Evolutionary conservation across 2,113 vertebrate species (phyloP).

Genomic region (Parus major): DNA sequence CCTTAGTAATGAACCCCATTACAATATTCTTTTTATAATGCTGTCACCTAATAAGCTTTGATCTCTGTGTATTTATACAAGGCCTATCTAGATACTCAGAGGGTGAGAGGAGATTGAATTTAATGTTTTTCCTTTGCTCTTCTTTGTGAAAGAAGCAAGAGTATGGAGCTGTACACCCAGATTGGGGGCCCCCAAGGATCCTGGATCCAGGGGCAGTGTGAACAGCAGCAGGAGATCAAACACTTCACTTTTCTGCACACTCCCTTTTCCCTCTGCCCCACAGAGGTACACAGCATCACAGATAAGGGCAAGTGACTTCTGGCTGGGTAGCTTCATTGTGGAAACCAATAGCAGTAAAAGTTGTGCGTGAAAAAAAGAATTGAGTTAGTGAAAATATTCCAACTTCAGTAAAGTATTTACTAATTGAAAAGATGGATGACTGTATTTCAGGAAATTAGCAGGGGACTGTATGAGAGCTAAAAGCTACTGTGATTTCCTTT

Average conservation of each 20-base stretch:
- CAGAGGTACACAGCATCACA: not conserved
- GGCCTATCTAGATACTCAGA: not conserved
- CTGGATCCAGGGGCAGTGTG: too few relatives aligned
- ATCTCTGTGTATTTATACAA: not conserved
- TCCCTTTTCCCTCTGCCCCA: not conserved
- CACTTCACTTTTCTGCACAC: not conserved
- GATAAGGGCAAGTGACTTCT: not conserved
- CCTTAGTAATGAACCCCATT: not conserved
- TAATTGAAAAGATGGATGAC: not conserved
- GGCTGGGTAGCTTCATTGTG: rapidly evolving
- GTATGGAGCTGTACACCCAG: not conserved
- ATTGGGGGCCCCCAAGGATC: not conserved
- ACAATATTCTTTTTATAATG: not conserved
- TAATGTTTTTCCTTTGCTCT: not conserved
- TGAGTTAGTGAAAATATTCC: not conserved
- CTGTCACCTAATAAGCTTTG: not conserved
- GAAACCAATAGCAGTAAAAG: not conserved
- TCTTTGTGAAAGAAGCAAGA: not conserved
- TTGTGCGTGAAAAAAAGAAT: not conserved
- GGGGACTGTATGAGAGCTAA: not conserved
- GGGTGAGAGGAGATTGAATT: not conserved
- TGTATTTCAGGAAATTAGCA: not conserved
- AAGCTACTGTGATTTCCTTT: not conserved
- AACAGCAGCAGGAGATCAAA: not conserved
- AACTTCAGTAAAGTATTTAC: not conserved